Base-by-base conservation (phyloP, 2,888 invertebrate genomes). In the Drosophila merina region DNA sequence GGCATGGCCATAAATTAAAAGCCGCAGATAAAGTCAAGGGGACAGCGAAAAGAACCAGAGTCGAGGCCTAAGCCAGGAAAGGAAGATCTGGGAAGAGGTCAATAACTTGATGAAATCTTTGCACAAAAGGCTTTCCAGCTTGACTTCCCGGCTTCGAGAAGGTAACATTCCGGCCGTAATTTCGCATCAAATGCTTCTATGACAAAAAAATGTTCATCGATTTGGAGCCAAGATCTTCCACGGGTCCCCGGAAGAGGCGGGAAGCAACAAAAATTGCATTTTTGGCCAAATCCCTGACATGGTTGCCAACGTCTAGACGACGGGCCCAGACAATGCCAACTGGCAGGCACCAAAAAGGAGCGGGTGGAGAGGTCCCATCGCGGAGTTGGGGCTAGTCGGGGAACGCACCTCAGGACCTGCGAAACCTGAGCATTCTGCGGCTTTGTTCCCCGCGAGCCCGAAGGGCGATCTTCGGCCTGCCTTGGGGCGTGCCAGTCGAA, bases 1-100 rank as follows among this genome's bases (percentile, higher is more conserved):
- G 80, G 84, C 80, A 86, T 83, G 83, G 88, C 88, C 88, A 84
- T 85, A 85, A 85, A 88, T 85, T 88, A 85, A 85, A 84, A 88
- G 83, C 84, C 78, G 62, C 72, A 88, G 88, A 84, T 84, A 83
- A 69, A 75, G 87, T 74, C 88, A 75, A 75, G 74, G 81, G 84
- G 74, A 70, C 66, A 79, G 72, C 85, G 82, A 77, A 87, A 85
- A 72, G 59, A 81, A 75, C 63, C 70, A 72, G 45, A 25, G 42
- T 5, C 28, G 48, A 45, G 51, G 28, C 28, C 30, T 28, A 48
- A 28, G 25, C 5, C 20, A 36, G 5, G 4, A n/a, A 36, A 12
- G n/a, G 12, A 12, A 30, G 36, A 42, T 40, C 54, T 44, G 42
- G 33, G 8, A 62, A 66, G 62, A 69, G 51, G 12, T 30, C 33